Base-by-base conservation (phyloP, 2,797 vertebrate genomes). In the Nasua narica region DNA sequence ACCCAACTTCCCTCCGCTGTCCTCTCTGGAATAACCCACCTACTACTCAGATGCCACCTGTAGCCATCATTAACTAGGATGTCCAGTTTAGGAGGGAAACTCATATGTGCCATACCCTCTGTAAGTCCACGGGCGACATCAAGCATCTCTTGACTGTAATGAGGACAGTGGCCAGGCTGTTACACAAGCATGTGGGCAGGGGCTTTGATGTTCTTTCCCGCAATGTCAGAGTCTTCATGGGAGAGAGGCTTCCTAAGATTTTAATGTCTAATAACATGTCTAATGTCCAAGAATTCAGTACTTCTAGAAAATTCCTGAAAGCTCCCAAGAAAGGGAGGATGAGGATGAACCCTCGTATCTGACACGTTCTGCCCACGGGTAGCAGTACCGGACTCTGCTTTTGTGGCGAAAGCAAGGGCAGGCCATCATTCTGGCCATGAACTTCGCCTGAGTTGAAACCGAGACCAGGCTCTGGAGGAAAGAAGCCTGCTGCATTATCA, bases 271-370 rank as follows among this genome's bases (percentile, higher is more conserved):
- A n/a, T 8, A 18, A 43, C 43, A 43, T 43, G 43, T 43, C 43
- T 43, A 8, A 69, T n/a, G 40, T n/a, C 15, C 25, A 91, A 74
- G 65, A 79, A 58, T 21, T 32, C 18, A 78, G 32, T 32, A 54
- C 46, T 85, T 82, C 83, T 69, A 72, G 87, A 58, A 74, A 84
- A 77, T 67, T 54, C 43, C 90, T 46, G 13, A 86, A 91, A n/a
- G 14, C 23, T 79, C 40, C 43, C 70, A 13, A 32, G 43, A 86
- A 43, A 85, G 77, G 7, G 2, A 81, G 67, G 50, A 32, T 9
- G 9, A 65, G 32, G n/a, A 21, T 46, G 37, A 72, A 83, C 16
- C 83, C 40, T 52, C 67, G 7, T 1, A 65, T 19, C 78, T 13
- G 13, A 25, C 2, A 56, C 13, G 3, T 48, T 25, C 50, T 88